Base-by-base conservation (phyloP, 2,113 vertebrate genomes). In the Gasterosteus aculeatus region DNA sequence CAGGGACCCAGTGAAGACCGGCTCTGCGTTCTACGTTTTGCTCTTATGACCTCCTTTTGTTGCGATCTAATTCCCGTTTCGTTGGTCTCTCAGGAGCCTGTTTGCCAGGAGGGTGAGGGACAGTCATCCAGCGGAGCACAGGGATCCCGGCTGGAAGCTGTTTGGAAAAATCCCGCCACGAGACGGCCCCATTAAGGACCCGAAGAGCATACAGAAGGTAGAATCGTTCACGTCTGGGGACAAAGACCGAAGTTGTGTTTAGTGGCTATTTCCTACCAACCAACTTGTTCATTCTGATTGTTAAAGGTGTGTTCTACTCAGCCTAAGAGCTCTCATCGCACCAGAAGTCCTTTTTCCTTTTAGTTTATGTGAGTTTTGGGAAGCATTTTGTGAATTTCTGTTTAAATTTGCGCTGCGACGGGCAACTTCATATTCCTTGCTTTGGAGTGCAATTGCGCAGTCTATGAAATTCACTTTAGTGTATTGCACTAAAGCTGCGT, bases 131-230 rank as follows among this genome's bases (percentile, higher is more conserved):
- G 92, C 91, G 78, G 95, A 94, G 70, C 95, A 92, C 64, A 93
- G 76, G 81, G 95, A 97, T 85, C 90, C 93, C 47, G 95, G 96
- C 41, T 98, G 96, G 97, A 99, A 95, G 82, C 93, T 98, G 49
- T 98, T 98, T 91, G 96, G 96, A 61, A 97, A 94, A 92, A 92
- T 93, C 22, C 93, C 95, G 11, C 92, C 85, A 3, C 89, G 93
- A 70, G 96, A 98, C 76, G 92, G 83, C 68, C 91, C 92, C 35
- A 75, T 89, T 60, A 97, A 92, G 89, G 94, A 97, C 49, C 85
- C 95, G 0, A 93, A 92, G 90, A 96, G 86, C 89, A 91, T 89
- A 19, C 94, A 93, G 51, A 96, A 97, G 96, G 97, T 99, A 95
- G 2, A 61, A 15, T 10, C 5, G 2, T 19, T 41, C 0, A 39